phyloP scores from a whole-genome alignment of 2,888 invertebrate species.

The Caradrina clavipalpis region DNA sequence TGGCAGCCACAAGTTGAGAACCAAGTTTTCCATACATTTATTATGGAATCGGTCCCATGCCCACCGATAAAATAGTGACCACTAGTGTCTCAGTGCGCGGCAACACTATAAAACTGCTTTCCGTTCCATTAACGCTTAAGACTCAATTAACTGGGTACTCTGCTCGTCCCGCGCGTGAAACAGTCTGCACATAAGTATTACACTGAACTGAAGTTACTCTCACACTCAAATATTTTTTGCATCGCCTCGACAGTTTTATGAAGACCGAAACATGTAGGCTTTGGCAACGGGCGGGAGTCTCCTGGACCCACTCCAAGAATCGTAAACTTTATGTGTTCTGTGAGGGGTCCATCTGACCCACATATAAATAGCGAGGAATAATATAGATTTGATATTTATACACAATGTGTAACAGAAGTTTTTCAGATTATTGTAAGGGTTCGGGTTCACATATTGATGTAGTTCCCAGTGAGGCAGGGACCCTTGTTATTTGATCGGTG shows the following conservation, averaged over 20 bases:
- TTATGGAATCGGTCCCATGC: background rate
- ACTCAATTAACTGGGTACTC: background rate
- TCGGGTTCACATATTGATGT: background rate
- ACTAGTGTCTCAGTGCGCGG: background rate
- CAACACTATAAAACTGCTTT: background rate
- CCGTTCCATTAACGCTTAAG: background rate
- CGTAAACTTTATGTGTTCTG: slow-evolving; percentile 68
- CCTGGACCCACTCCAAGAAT: slow-evolving; percentile 72
- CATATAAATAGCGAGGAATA: slow-evolving; percentile 31
- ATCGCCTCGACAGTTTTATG: slow-evolving; percentile 25
- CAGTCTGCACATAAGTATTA: background rate
- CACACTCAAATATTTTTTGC: slow-evolving; percentile 13
- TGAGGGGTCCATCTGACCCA: slow-evolving; percentile 41
- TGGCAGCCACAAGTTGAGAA: too few species aligned
- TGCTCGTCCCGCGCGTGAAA: background rate
- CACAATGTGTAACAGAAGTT: slow-evolving; percentile 1
- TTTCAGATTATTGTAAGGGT: background rate
- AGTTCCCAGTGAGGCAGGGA: background rate
- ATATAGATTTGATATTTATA: slow-evolving; percentile 10
- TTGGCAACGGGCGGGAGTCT: slow-evolving; percentile 10
- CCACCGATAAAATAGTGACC: background rate
- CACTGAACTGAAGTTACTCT: background rate
- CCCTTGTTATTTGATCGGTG: background rate
- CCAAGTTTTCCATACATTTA: background rate
- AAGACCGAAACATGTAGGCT: slow-evolving; percentile 16